These are phyloP conservation scores for Nycticryphes semicollaris DNA, from an alignment of 2,113 vertebrate genomes.

Conservation along the genomic window DNA sequence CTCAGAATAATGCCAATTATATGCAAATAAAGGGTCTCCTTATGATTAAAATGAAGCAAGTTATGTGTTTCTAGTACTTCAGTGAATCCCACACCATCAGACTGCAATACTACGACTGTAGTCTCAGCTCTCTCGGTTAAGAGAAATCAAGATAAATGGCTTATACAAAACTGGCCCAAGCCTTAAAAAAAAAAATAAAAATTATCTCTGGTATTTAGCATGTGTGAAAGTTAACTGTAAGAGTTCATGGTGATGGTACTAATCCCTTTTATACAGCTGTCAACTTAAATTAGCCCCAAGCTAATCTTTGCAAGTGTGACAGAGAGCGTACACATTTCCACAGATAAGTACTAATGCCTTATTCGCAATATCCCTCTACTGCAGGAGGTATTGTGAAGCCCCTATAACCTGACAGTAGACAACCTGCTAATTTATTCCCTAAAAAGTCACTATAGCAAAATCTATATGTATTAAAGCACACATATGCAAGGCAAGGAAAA, in stretches of 20 bases:
- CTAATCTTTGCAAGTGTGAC: slow-evolving; percentile 20
- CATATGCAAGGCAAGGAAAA: neutral
- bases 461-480: neutral
- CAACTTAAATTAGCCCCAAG: slow-evolving; percentile 50
- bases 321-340: neutral
- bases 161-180: slow-evolving; percentile 40
- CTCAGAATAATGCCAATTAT: neutral
- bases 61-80: neutral
- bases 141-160: slow-evolving; percentile 47
- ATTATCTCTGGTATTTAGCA: slow-evolving; percentile 16
- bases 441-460: neutral
- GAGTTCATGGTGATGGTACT: neutral
- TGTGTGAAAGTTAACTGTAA: slow-evolving; percentile 36
- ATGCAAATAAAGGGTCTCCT: neutral
- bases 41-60: neutral
- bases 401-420: neutral
- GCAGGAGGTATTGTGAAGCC: neutral
- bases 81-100: neutral
- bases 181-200: neutral
- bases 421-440: neutral
- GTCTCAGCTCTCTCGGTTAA: neutral
- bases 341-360: neutral
- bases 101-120: neutral
- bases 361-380: neutral
- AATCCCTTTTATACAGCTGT: slow-evolving; percentile 64